Evolutionary conservation across 2,888 invertebrate genomes (phyloP), one percentile per base, ranked within the genome.

Genomic region (Ephialtes manifestator): DNA sequence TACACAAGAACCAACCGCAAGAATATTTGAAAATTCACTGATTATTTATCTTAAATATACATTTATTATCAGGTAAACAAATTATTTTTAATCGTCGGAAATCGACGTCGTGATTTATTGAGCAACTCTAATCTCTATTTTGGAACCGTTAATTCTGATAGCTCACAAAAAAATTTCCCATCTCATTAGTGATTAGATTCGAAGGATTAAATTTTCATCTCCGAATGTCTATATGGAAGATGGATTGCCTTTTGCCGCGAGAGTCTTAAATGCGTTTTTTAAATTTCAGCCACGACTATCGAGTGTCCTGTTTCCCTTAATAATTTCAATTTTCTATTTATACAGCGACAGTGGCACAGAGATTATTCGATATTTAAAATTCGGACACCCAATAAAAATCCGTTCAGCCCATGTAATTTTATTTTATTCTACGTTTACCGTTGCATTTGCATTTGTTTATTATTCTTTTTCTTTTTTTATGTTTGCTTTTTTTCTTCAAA

Each of bases 321-420:
- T 53, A 13, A 20, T 65, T 58, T 70, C 24, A 43, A 60, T 46
- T 68, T 58, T 28, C 35, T 53, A 77, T 78, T 70, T 65, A 65
- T 20, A 60, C 70, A 77, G 65, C 75, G 55, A 72, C 84, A 72
- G 77, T 84, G 77, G 72, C 84, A 78, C 81, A 74, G 46, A 81
- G 63, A 78, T 79, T 55, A 78, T 46, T 55, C 15, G 60, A 80
- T 39, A 74, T 11, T 75, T 70, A 31, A 79, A 76, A 83, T 31
- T 76, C 75, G 11, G 39, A 71, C 65, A 58, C 39, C 39, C 35
- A 48, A 84, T 76, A 48, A 76, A 71, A 71, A 72, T 55, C 35
- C 39, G 48, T 76, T 63, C 31, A 24, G 53, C 58, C 60, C 58
- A 4, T 53, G 79, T 79, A 51, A 8, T 39, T 68, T 68, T 60